Evolutionary conservation across 1,140 invertebrate genomes (phyloP), one percentile per base, ranked within the genome.

Genomic region (Homalodisca vitripennis): DNA sequence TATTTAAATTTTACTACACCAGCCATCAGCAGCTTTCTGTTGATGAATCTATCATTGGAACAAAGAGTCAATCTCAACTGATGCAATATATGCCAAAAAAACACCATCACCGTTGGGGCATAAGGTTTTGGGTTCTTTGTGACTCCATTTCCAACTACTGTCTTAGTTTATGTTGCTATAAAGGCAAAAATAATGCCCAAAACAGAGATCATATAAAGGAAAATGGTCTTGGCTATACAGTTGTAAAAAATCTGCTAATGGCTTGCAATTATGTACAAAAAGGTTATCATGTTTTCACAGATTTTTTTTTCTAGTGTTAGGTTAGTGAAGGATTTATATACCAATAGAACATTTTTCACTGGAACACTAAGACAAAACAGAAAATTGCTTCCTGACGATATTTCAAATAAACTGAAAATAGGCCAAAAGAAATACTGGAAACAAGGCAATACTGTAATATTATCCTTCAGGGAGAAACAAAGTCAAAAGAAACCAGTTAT

Each of bases 11-110:
- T 46, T 51, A 75, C 67, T 78, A 74, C 66, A 70, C 63, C 14
- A 71, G 73, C 17, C 31, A 71, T 70, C 71, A 76, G 60, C 71
- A 75, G 47, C 51, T 76, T 55, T 73, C 70, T 46, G 70, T 76
- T 22, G 71, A 74, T 71, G 72, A 76, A 70, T 73, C 67, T 51
- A 55, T 74, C n/a, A 69, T 74, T 32, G 74, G 75, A 10, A 60
- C 55, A 17, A 60, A 29, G 29, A n/a, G 55, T 27, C 24, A 31
- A 2, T 17, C 29, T 13, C 12, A 68, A 69, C 17, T 27, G 17
- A 29, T 27, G 24, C n/a, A n/a, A n/a, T n/a, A n/a, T n/a, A n/a
- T n/a, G n/a, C n/a, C n/a, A n/a, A n/a, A n/a, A n/a, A n/a, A 51
- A 51, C 48, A 51, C 48, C 48, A 51, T 22, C 48, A 51, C n/a